These are phyloP conservation scores for Macropis europaea DNA, from an alignment of 2,888 invertebrate genomes.

Conservation along the genomic window DNA sequence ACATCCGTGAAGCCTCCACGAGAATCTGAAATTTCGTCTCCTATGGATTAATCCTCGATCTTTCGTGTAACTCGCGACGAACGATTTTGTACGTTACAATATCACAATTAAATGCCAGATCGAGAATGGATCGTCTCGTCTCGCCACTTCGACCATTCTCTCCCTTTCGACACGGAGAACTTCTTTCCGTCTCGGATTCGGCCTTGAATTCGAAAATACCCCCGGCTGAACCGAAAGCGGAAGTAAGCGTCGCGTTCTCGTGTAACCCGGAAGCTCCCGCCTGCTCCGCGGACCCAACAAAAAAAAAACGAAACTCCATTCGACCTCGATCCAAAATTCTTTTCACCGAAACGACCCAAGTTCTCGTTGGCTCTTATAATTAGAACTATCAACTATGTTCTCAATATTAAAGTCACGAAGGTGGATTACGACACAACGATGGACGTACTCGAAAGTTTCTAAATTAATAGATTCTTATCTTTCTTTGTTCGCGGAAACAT, in stretches of 20 bases:
- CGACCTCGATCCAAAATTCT: slow-evolving; percentile 6
- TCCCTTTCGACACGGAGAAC: neutral
- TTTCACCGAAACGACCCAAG: slow-evolving; percentile 48
- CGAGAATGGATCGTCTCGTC: slow-evolving; percentile 65
- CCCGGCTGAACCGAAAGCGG: neutral
- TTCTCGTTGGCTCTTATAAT: slow-evolving; percentile 51
- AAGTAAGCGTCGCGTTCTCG: neutral
- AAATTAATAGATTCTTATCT: slow-evolving; percentile 11
- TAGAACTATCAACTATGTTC: slow-evolving; percentile 51
- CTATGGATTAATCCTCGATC: slow-evolving; percentile 25
- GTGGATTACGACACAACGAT: slow-evolving; percentile 50
- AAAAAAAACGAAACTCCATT: slow-evolving; percentile 12
- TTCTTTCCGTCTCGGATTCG: neutral
- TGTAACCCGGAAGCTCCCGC: slow-evolving; percentile 21
- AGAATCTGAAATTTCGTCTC: slow-evolving; percentile 35
- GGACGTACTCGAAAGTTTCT: slow-evolving; percentile 49
- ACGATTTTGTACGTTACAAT: slow-evolving; percentile 77
- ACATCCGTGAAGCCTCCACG: slow-evolving; percentile 41
- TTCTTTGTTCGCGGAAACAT: slow-evolving; percentile 15
- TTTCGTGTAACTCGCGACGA: slow-evolving; percentile 62
- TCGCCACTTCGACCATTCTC: neutral
- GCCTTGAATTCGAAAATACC: neutral
- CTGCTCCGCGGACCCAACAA: no score
- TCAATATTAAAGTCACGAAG: slow-evolving; percentile 44
- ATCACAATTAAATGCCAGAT: slow-evolving; percentile 77